These are phyloP conservation scores for Cichlasoma orientale DNA, from an alignment of 2,797 vertebrate species.

Conservation along the genomic window DNA sequence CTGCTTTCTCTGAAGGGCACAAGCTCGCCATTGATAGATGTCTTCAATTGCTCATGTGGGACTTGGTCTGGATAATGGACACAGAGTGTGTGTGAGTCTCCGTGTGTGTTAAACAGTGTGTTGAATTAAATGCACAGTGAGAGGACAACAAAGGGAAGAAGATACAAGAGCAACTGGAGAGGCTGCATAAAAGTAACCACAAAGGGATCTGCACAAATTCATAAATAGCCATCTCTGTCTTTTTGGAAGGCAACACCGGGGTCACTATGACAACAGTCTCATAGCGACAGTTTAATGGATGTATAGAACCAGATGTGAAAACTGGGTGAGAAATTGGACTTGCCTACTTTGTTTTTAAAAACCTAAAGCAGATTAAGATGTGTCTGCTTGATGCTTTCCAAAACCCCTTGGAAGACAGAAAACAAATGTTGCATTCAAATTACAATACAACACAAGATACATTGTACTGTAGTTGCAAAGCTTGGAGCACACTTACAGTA, in stretches of 20 bases:
- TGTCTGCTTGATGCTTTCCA: not conserved
- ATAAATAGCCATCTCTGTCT: not conserved
- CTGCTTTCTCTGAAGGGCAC: conserved; percentile 39
- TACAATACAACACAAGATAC: too few relatives aligned
- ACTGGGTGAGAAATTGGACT: conserved; percentile 23
- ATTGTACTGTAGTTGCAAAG: not conserved
- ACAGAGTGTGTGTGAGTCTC: conserved; percentile 17
- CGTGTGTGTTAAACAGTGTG: not conserved
- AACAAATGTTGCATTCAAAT: conserved; percentile 1
- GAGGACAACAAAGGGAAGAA: not conserved
- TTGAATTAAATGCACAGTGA: not conserved
- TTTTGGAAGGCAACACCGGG: conserved; percentile 1
- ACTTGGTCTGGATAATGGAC: conserved; percentile 6
- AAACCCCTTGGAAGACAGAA: too few relatives aligned
- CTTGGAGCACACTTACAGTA: fast-evolving
- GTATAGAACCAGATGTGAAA: conserved; percentile 57
- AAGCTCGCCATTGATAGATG: conserved; percentile 48
- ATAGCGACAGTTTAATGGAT: conserved; percentile 28
- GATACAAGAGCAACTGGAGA: not conserved
- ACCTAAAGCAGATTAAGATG: not conserved
- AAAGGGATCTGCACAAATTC: not conserved
- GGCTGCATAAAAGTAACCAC: not conserved
- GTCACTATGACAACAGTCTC: conserved; percentile 3
- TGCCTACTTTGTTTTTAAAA: too few relatives aligned
- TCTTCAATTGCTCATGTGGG: conserved; percentile 19